Evolutionary conservation across 2,113 vertebrate species (phyloP).

Genomic region (Arizona elegans): DNA sequence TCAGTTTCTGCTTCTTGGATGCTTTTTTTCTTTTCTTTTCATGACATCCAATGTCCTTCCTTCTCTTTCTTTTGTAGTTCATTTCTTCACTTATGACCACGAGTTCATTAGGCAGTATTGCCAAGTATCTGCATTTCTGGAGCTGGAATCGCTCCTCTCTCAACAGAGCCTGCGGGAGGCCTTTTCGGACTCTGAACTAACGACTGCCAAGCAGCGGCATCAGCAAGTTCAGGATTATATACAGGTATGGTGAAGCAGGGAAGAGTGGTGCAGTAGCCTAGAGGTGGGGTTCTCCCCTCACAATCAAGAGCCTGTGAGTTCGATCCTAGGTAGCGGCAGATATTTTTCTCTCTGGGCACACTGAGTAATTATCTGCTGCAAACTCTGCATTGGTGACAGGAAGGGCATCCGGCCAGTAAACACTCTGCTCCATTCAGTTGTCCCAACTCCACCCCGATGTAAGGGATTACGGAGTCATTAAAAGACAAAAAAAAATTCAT

Average conservation of each 20-base stretch:
- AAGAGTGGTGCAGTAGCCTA: fast-evolving
- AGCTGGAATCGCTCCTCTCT: conserved; percentile 87
- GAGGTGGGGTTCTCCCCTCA: too few relatives aligned
- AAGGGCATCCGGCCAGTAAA: too few relatives aligned
- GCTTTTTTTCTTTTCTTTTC: neutral
- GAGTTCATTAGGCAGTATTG: conserved; percentile 87
- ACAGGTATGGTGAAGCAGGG: conserved; percentile 68
- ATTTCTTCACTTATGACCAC: conserved; percentile 83
- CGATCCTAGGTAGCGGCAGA: too few relatives aligned
- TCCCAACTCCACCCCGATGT: too few relatives aligned
- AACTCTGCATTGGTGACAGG: too few relatives aligned
- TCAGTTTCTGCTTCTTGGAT: neutral
- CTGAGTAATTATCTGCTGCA: too few relatives aligned
- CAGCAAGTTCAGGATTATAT: conserved; percentile 86
- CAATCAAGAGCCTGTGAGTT: too few relatives aligned
- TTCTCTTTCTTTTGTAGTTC: conserved; percentile 67
- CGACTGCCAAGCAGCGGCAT: conserved; percentile 82
- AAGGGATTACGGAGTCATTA: too few relatives aligned
- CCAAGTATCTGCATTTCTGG: conserved; percentile 82
- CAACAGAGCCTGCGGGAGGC: conserved; percentile 89
- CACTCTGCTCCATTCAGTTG: too few relatives aligned
- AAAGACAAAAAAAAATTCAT: too few relatives aligned
- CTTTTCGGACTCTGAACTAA: conserved; percentile 82
- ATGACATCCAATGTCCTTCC: fast-evolving
- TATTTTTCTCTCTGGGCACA: too few relatives aligned